These are phyloP conservation scores for Pegoplata infirma DNA, from an alignment of 2,888 invertebrate species.

Conservation along the genomic window DNA sequence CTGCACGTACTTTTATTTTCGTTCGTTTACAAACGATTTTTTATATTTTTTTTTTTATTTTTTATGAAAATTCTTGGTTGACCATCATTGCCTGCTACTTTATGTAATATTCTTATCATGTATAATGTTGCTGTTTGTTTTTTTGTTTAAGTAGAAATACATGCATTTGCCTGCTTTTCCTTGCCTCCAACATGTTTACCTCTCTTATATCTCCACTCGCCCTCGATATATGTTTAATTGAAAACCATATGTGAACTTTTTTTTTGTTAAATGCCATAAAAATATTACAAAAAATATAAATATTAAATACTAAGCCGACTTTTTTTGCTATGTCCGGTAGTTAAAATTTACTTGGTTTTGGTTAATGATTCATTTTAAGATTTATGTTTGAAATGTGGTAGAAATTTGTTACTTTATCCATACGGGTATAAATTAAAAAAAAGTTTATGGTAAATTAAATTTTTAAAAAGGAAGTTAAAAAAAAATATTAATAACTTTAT, in stretches of 20 bases:
- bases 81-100: constrained; percentile 51
- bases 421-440: not conserved
- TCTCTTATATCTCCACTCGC: constrained; percentile 1
- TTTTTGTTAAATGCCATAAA: constrained; percentile 33
- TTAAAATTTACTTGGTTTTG: not conserved
- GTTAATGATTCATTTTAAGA: not conserved
- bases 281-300: constrained; percentile 3
- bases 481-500: too few relatives aligned
- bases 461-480: not conserved
- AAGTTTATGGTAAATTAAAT: too few relatives aligned
- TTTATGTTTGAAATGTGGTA: not conserved
- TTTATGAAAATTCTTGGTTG: constrained; percentile 53
- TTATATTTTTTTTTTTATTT: constrained; percentile 7
- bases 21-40: constrained; percentile 42
- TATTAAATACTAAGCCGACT: not conserved
- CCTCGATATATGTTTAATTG: constrained; percentile 28
- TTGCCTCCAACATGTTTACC: too few relatives aligned
- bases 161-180: constrained; percentile 40
- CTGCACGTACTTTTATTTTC: constrained; percentile 61
- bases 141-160: constrained; percentile 17
- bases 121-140: constrained; percentile 38
- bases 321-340: not conserved
- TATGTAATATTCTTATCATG: constrained; percentile 56
- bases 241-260: constrained; percentile 23
- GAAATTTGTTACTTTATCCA: not conserved